A percentile compares a stretch with the other conserved stretches of the same genome.
Evolutionary conservation across 1,140 invertebrate species (phyloP).

Genomic region (Thalassaphorura encarpata): DNA sequence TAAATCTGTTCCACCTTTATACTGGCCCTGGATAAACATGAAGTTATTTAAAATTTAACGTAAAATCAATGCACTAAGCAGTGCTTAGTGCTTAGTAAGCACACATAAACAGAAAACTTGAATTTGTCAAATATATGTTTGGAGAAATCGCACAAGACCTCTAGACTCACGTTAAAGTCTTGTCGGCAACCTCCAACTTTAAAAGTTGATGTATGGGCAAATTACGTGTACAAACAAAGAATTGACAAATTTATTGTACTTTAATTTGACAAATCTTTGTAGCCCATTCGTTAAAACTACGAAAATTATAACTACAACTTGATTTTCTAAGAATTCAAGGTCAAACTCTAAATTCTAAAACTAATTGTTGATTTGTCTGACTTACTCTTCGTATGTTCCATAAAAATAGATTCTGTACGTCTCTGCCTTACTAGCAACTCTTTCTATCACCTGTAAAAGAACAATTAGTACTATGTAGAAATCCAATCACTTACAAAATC

Average conservation of each 20-base stretch:
- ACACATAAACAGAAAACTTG: not conserved
- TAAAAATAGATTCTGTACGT: slow-evolving; percentile 89
- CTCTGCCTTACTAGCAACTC: slow-evolving; percentile 56
- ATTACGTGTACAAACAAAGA: no score
- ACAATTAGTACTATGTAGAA: slow-evolving; percentile 7
- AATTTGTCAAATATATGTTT: not conserved
- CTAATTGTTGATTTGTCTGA: no score
- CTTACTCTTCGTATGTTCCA: slow-evolving; percentile 87
- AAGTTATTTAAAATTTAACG: no score
- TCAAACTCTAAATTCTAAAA: no score
- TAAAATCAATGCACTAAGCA: not conserved
- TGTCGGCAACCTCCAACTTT: slow-evolving; percentile 6
- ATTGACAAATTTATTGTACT: no score
- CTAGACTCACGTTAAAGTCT: not conserved
- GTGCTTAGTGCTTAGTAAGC: not conserved
- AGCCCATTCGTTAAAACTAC: no score
- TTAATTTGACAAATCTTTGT: no score
- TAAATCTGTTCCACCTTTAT: slow-evolving; percentile 43
- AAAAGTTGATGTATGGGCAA: not conserved
- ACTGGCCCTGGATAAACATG: slow-evolving; percentile 42
- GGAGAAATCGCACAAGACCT: slow-evolving; percentile 15
- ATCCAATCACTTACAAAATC: not conserved
- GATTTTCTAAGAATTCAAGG: no score
- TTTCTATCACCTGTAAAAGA: slow-evolving; percentile 56
- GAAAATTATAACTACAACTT: no score